These are phyloP conservation scores for Todiramphus chloris DNA, from an alignment of 2,113 vertebrate species.

Conservation along the genomic window DNA sequence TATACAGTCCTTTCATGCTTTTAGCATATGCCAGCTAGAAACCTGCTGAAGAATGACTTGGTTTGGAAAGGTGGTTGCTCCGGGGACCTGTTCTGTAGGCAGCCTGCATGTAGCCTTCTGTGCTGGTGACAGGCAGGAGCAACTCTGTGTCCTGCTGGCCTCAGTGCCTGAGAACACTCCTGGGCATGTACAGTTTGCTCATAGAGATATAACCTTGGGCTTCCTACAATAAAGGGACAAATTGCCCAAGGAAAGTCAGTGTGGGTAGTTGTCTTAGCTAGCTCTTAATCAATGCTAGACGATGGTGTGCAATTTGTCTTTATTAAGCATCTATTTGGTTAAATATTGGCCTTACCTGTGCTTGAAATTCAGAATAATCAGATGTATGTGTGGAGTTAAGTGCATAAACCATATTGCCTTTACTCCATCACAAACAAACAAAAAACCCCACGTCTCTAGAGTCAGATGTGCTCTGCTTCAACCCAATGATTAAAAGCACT, in stretches of 20 bases:
- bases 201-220: background rate
- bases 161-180: background rate
- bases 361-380: background rate
- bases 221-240: background rate
- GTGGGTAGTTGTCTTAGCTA: background rate
- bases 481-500: background rate
- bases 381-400: background rate
- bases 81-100: accelerated
- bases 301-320: background rate
- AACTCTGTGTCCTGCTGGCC: too few relatives aligned
- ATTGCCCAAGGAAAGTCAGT: background rate
- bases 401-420: background rate
- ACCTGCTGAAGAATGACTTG: background rate
- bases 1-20: background rate
- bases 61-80: background rate
- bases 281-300: background rate
- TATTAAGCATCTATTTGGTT: background rate
- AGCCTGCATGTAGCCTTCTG: background rate
- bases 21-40: background rate
- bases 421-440: background rate
- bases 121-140: background rate
- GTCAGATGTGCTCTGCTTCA: background rate
- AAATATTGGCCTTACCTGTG: background rate
- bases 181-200: background rate
- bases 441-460: too few relatives aligned